Evolutionary conservation across 2,797 vertebrate species (phyloP), one percentile per base, ranked within the genome.

Genomic region (Macropodus opercularis): DNA sequence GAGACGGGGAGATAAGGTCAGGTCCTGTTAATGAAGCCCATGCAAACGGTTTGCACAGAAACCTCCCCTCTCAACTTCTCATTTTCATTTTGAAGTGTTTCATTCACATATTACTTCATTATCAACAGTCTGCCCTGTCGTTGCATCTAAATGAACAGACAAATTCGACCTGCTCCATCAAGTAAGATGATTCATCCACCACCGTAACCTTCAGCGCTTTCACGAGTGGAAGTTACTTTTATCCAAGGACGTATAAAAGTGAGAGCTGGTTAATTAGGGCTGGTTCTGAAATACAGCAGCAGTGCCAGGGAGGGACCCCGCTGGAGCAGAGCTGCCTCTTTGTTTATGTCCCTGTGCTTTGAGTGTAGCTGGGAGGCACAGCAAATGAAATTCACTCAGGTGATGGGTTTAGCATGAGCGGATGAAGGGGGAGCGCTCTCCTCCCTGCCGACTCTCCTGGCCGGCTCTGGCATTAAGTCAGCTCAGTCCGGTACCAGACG

Each of bases 1-100:
- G 79, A 82, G 83, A 77, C 69, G 61, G 73, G 60, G 76, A 88
- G 89, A 92, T 89, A 86, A 79, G 80, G 75, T 89, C 81, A 79
- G 75, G 48, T 80, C 53, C 65, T 49, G 69, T 55, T 89, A 90
- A 92, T 91, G 83, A 92, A 92, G 88, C 63, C 31, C 74, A 75
- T 57, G 68, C 76, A 71, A 47, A 86, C 80, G 80, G 81, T 83
- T 80, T 68, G 44, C 83, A 88, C 34, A 40, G 57, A 56, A 65
- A 58, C 51, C 69, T 55, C 51, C 51, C 66, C 49, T 62, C 32
- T 69, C 43, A 57, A 69, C 50, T 74, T 75, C 63, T 81, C 76
- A 84, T 85, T 75, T 72, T 74, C 72, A 68, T 79, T 78, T 80
- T 53, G 54, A 80, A 51, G 54, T 59, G 53, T 74, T 75, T 80